A percentile compares a stretch with the other conserved stretches of the same genome.
These are phyloP conservation scores for Lepidochrysops patricia DNA, from an alignment of 2,888 invertebrate species.

Conservation along the genomic window DNA sequence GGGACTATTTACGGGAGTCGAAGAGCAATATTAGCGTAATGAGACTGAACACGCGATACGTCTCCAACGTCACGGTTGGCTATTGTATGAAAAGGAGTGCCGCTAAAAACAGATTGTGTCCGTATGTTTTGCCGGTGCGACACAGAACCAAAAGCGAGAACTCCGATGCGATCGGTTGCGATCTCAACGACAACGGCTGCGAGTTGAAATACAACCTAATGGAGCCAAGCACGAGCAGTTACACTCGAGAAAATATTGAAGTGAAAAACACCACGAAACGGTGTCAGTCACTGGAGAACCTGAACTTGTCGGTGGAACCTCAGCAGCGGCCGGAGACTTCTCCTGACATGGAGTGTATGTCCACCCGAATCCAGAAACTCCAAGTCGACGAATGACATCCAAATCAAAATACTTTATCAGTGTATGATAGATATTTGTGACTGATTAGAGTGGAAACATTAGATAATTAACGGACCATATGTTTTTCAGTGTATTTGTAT, in stretches of 20 bases:
- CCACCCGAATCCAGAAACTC: conserved; percentile 76
- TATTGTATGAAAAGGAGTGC: conserved; percentile 72
- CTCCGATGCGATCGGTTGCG: conserved; percentile 65
- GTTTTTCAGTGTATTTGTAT: conserved; percentile 55
- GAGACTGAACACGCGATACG: conserved; percentile 76
- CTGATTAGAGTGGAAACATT: conserved; percentile 37
- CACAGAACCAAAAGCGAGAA: conserved; percentile 78
- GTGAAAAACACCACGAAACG: conserved; percentile 65
- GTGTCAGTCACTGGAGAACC: conserved; percentile 77
- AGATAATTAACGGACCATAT: conserved; percentile 46
- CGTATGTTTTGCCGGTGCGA: conserved; percentile 73
- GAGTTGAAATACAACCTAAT: conserved; percentile 49
- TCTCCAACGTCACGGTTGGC: conserved; percentile 77
- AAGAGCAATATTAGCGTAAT: conserved; percentile 62
- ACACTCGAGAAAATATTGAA: conserved; percentile 36
- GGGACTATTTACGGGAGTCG: conserved; percentile 72
- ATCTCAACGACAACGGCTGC: conserved; percentile 44
- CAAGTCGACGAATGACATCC: conserved; percentile 74
- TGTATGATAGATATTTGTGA: conserved; percentile 17
- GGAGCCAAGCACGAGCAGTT: conserved; percentile 60
- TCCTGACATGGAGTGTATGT: conserved; percentile 76
- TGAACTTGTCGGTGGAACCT: conserved; percentile 59
- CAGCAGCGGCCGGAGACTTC: conserved; percentile 43
- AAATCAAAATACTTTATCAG: conserved; percentile 14
- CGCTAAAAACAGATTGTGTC: conserved; percentile 74